A percentile compares a stretch with the other conserved stretches of the same genome.
These are phyloP conservation scores for Platycercus adscitus DNA, from an alignment of 2,113 vertebrate genomes.

Conservation along the genomic window DNA sequence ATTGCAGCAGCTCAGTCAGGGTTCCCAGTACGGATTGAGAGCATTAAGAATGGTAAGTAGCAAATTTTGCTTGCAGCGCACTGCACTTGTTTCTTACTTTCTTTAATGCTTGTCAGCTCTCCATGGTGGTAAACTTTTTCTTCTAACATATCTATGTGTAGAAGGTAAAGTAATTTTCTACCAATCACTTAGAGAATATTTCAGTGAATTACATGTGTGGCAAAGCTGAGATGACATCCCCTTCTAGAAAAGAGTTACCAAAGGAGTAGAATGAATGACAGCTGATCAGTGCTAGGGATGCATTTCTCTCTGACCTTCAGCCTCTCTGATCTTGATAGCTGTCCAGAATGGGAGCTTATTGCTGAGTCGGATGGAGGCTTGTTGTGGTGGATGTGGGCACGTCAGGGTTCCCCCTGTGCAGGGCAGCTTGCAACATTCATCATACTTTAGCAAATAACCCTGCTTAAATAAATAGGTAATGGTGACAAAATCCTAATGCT, in stretches of 20 bases:
- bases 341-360: not conserved
- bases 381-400: not conserved
- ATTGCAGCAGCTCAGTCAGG: conserved; percentile 90
- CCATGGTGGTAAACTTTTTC: not conserved
- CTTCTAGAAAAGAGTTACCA: not conserved
- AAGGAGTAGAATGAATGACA: not conserved
- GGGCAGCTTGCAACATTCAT: not conserved
- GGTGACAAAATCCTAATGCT: not conserved
- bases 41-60: conserved; percentile 88
- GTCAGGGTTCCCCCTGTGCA: not conserved
- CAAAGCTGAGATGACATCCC: not conserved
- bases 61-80: not conserved
- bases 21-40: conserved; percentile 89
- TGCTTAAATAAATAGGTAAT: not conserved
- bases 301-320: not conserved
- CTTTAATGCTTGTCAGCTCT: not conserved
- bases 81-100: not conserved
- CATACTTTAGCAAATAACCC: not conserved
- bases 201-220: not conserved
- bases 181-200: not conserved
- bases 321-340: not conserved
- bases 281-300: not conserved
- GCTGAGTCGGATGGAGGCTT: not conserved
- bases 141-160: not conserved
- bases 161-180: not conserved